A percentile compares a stretch with the other conserved stretches of the same genome.
Conservation (phyloP, 2,888 invertebrate genomes). For the Drosophila glabriapex region DNA sequence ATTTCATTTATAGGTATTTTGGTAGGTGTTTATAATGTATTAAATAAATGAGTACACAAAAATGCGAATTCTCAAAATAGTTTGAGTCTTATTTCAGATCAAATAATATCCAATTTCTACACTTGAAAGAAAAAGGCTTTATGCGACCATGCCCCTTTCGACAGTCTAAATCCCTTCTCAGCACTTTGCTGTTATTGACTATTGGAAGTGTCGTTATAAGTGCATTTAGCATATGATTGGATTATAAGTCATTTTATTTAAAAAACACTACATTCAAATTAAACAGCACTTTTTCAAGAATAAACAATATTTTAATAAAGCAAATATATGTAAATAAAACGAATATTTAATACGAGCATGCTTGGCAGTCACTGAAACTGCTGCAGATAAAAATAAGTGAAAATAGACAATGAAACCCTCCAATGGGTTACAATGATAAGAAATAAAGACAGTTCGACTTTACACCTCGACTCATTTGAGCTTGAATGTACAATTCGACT, state of each 20-base stretch:
- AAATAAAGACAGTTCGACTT: too few relatives aligned
- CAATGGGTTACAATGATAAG: too few relatives aligned
- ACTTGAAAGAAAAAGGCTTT: neutral
- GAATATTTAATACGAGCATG: too few relatives aligned
- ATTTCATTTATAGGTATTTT: neutral
- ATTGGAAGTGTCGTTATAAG: neutral
- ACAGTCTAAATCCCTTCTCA: neutral
- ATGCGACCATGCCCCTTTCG: neutral
- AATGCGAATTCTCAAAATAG: neutral
- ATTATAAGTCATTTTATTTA: neutral
- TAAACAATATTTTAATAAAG: rapidly evolving
- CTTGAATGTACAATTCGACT: too few relatives aligned
- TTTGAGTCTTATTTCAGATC: neutral
- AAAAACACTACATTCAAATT: neutral
- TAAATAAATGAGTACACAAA: neutral
- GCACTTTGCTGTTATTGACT: neutral
- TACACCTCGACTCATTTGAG: too few relatives aligned
- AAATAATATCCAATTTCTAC: neutral
- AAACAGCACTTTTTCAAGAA: too few relatives aligned
- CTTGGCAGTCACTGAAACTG: too few relatives aligned
- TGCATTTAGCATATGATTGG: neutral
- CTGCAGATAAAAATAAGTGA: too few relatives aligned
- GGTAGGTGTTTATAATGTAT: neutral
- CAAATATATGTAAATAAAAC: neutral
- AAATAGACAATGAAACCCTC: too few relatives aligned